A percentile compares a stretch with the other conserved stretches of the same genome.
These are phyloP conservation scores for human (Homo sapiens) DNA, from an alignment of 2,113 vertebrate species.

Conservation along the genomic window DNA sequence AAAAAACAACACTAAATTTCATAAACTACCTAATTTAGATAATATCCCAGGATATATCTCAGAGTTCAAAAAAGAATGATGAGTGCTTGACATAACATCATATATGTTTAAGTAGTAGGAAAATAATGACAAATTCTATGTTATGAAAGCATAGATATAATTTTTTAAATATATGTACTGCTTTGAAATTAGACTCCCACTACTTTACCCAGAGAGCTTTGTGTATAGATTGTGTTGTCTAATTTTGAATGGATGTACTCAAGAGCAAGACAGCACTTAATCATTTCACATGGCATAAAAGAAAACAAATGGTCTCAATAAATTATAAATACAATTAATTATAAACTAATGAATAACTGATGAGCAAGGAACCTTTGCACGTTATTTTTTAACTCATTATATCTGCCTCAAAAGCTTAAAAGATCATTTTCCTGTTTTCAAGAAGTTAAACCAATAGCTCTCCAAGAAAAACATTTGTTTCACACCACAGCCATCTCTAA, in stretches of 20 bases:
- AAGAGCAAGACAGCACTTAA: neutral
- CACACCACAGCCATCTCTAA: neutral
- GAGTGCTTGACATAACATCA: neutral
- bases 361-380: neutral
- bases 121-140: neutral
- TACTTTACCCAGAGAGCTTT: neutral
- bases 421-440: neutral
- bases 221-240: neutral
- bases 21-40: neutral
- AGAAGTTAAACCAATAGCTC: neutral
- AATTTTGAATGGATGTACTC: neutral
- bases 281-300: neutral
- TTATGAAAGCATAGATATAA: neutral
- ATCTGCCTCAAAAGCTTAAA: neutral
- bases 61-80: neutral
- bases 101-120: neutral
- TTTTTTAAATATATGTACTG: neutral
- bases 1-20: no score
- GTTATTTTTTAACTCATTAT: neutral
- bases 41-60: accelerated
- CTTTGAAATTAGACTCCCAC: neutral
- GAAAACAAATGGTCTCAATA: neutral
- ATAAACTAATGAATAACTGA: neutral
- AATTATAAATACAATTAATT: neutral
- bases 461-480: neutral